Conservation (phyloP, 2,888 invertebrate genomes). For the Stenotaenia linearis region DNA sequence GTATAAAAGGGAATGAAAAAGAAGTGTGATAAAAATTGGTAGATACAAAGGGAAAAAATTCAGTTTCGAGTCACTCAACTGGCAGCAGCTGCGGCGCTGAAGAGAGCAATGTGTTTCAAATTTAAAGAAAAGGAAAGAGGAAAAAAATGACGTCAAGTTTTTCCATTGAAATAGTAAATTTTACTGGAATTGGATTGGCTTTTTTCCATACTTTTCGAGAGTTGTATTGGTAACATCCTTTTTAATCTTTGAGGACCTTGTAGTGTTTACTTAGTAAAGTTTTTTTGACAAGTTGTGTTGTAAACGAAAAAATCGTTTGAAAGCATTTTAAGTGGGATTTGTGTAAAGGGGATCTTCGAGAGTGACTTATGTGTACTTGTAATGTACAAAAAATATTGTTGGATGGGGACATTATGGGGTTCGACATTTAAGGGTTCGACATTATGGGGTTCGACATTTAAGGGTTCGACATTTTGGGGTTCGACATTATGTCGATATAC, state of each 20-base stretch:
- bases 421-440: too few relatives aligned
- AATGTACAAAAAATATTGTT: too few relatives aligned
- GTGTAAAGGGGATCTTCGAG: too few relatives aligned
- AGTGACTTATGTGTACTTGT: too few relatives aligned
- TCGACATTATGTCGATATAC: too few relatives aligned
- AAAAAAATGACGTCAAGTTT: constrained; percentile 10
- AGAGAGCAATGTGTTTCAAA: not conserved
- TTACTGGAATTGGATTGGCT: constrained; percentile 1
- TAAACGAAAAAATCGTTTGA: too few relatives aligned
- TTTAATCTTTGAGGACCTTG: not conserved
- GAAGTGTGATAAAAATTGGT: not conserved
- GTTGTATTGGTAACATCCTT: not conserved
- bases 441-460: too few relatives aligned
- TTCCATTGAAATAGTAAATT: not conserved
- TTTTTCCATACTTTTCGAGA: not conserved
- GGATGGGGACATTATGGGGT: too few relatives aligned
- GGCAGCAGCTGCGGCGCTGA: not conserved
- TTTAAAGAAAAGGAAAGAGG: not conserved
- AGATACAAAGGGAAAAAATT: constrained; percentile 3
- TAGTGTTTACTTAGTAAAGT: not conserved
- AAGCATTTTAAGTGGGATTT: too few relatives aligned
- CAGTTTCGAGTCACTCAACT: constrained; percentile 3
- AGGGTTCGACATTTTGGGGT: too few relatives aligned
- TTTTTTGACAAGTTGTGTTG: too few relatives aligned
- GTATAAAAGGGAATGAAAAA: not conserved